A percentile compares a stretch with the other conserved stretches of the same genome.
Conservation (phyloP, 23 tunicate genomes). For the Styela clava region DNA sequence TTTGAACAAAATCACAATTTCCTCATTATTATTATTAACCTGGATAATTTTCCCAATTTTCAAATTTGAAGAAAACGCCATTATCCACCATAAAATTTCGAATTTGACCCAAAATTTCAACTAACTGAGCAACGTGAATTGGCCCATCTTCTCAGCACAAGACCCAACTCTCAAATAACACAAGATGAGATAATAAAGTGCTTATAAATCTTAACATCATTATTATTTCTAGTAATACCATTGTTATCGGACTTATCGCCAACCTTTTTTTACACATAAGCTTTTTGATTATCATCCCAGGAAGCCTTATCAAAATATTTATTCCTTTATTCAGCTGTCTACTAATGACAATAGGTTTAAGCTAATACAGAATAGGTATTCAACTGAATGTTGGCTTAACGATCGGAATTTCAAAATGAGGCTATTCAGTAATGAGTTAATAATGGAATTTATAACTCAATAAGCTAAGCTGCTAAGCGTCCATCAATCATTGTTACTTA, state of each 20-base stretch:
- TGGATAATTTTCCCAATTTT: slow-evolving; percentile 61
- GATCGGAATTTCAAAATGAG: not conserved
- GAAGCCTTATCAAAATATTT: not conserved
- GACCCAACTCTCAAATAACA: not conserved
- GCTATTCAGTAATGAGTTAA: not conserved
- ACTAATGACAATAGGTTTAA: not conserved
- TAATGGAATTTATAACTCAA: not conserved
- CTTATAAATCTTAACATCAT: not conserved
- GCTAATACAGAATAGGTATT: not conserved
- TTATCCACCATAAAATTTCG: not conserved
- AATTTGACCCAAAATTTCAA: not conserved
- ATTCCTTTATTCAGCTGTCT: not conserved
- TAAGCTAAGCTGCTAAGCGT: not conserved
- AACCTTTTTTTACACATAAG: not conserved
- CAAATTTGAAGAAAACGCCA: slow-evolving; percentile 18
- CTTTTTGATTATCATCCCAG: not conserved
- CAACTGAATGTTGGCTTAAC: not conserved
- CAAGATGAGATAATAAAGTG: not conserved
- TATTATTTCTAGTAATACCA: not conserved
- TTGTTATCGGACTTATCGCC: not conserved
- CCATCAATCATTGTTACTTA: not conserved
- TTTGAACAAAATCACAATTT: too few relatives aligned
- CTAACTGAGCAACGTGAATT: too few relatives aligned
- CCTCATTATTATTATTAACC: too few relatives aligned
- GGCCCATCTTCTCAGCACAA: not conserved